Base-by-base conservation (phyloP, 1,140 invertebrate genomes). In the Anastrepha obliqua region DNA sequence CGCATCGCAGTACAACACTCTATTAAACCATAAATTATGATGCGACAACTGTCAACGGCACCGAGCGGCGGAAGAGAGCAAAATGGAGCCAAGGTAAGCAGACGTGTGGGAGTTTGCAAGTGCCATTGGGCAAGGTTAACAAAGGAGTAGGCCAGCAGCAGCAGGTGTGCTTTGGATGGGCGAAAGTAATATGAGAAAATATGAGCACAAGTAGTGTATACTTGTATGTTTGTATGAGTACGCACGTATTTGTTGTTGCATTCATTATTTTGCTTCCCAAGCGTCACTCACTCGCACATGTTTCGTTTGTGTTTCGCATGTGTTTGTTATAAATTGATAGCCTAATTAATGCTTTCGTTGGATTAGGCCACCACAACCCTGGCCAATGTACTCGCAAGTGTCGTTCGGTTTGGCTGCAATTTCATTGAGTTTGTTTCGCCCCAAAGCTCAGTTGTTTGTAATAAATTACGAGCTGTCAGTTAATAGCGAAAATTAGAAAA, bases 11-110 rank as follows among this genome's bases (percentile, higher is more conserved):
- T n/a, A 81, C 74, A 81, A 81, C 74, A 81, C 74, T 81, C 55
- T 81, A 81, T 81, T 81, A 81, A 81, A 55, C 47, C 74, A 81
- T 81, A 81, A 81, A 81, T 81, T 81, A 81, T 29, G 47, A 58
- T 81, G 47, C 74, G 74, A 81, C 74, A 81, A 81, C 74, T 81
- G 74, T 81, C 74, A 81, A 81, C 47, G 47, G 1, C 47, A 74
- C 15, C 17, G 15, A 2, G n/a, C 47, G 9, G 8, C 51, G 20
- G 17, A 20, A 29, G 51, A 17, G 44, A 51, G 70, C 5, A 13
- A 74, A 13, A 4, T 13, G 29, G 0, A 2, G 70, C 29, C 39
- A 0, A 8, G 44, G 13, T 13, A n/a, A 51, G n/a, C 15, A 62
- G 15, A 62, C 4, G 60, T 62, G n/a, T n/a, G 9, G 60, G 6